Evolutionary conservation across 2,888 invertebrate genomes (phyloP), one percentile per base, ranked within the genome.

Genomic region (Xestobium rufovillosum): DNA sequence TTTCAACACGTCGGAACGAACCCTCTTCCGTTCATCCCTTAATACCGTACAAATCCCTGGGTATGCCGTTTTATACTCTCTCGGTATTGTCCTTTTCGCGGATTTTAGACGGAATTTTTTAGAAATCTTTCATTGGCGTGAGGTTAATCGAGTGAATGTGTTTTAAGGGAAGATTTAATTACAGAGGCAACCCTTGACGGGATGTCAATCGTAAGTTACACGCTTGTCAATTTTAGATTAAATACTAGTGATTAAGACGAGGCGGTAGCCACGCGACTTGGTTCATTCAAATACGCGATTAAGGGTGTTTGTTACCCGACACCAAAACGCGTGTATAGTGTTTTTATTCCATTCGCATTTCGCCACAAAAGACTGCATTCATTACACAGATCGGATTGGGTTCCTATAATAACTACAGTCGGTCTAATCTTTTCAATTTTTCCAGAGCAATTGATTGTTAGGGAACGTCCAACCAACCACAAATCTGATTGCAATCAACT

Each of bases 321-420:
- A 54, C 59, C 52, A 43, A 49, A 51, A 48, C 58, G 59, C 56
- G 60, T 57, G 59, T 52, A 52, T 40, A n/a, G 51, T 63, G 60
- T 64, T 64, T 63, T 61, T 58, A 57, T 63, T 63, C 55, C 59
- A 64, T 64, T 63, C 55, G 56, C 48, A 51, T 55, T 51, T 50
- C 49, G 47, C 62, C 61, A 57, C 60, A 61, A 60, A 56, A 52
- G 54, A 60, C 39, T 47, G 49, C 49, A 53, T 53, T 52, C 52
- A 54, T 56, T 56, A 54, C 45, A 48, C 50, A 49, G 51, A 53
- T 53, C 53, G 51, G 54, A 52, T 53, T 52, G 53, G 51, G 47
- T 51, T 54, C 56, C 55, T 58, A 56, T 52, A n/a, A n/a, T n/a
- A n/a, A 39, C 31, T 42, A 28, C 23, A 23, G 12, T 27, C 11